phyloP scores from a whole-genome alignment of 2,797 vertebrate species.

The Mareca strepera region DNA sequence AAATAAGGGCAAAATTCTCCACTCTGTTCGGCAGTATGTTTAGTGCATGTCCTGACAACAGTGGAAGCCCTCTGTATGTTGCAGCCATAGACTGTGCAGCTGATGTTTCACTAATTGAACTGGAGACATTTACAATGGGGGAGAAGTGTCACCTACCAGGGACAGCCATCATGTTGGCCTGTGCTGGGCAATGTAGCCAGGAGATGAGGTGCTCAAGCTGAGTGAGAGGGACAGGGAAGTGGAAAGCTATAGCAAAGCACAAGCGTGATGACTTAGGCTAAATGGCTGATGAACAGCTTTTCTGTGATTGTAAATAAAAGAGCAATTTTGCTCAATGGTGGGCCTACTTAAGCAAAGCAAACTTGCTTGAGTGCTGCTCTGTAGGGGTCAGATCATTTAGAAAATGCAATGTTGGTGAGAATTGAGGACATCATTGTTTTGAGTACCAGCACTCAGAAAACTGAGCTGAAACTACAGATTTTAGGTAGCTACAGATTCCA shows the following conservation, averaged over 20 bases:
- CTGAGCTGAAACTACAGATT: not conserved
- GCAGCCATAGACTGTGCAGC: not conserved
- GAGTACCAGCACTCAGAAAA: not conserved
- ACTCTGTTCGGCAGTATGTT: fast-evolving
- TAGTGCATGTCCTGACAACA: not conserved
- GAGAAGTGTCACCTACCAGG: not conserved
- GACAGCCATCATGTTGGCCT: not conserved
- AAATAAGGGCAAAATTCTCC: conserved; percentile 9
- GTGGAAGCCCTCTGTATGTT: not conserved
- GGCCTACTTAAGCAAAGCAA: not conserved
- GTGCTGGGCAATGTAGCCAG: not conserved
- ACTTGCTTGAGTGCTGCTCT: not conserved
- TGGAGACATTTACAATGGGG: not conserved
- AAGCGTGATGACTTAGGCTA: not conserved
- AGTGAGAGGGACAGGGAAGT: not conserved
- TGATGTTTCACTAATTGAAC: not conserved
- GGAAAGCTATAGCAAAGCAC: not conserved
- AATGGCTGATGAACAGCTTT: not conserved
- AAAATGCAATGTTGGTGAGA: not conserved
- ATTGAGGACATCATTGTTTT: not conserved
- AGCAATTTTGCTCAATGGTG: not conserved
- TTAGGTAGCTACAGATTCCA: not conserved
- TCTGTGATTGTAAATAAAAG: not conserved
- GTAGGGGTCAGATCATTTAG: not conserved
- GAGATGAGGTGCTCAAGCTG: not conserved